Base-by-base conservation (phyloP, 2,797 vertebrate species). In the Okamejei kenojei region DNA sequence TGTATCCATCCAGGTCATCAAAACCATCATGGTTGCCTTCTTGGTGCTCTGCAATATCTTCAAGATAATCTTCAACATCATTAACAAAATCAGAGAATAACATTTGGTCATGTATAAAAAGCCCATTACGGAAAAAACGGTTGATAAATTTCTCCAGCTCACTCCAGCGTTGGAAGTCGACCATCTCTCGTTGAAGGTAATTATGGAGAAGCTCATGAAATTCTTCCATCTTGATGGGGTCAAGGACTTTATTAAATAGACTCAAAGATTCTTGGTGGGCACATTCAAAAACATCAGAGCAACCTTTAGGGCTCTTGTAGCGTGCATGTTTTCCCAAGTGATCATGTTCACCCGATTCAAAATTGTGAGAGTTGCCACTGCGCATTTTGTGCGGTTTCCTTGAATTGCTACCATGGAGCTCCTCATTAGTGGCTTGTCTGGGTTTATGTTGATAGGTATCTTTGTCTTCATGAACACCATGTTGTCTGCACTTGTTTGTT, bases 51-150 rank as follows among this genome's bases (percentile, higher is more conserved):
- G 97, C 96, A 95, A 99, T 97, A 94, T 97, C 96, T 93, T 95
- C 97, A 94, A 99, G 97, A 94, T 98, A 99, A 94, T 97, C 96
- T 94, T 98, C 98, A 94, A 99, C 96, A 23, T 97, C 97, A 8
- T 96, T 97, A 61, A 99, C 97, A 94, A 99, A 99, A 96, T 99
- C 98, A 0, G 97, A 97, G 95, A 99, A 99, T 93, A 98, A 96
- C 98, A 99, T 99, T 96, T 97, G 98, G 94, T 99, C 98, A 0
- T 99, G 98, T 95, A 98, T 97, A 95, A 99, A 99, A 93, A 99
- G 38, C 0, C 98, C 98, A 6, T 99, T 97, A 77, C 95, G 97
- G 95, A 99, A 99, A 96, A 98, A 99, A 90, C 95, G 95, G 94
- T 95, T 96, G 94, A 99, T 96, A 95, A 99, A 99, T 82, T 93